phyloP scores from a whole-genome alignment of 2,888 invertebrate species.

The Leptogaster cylindrica region DNA sequence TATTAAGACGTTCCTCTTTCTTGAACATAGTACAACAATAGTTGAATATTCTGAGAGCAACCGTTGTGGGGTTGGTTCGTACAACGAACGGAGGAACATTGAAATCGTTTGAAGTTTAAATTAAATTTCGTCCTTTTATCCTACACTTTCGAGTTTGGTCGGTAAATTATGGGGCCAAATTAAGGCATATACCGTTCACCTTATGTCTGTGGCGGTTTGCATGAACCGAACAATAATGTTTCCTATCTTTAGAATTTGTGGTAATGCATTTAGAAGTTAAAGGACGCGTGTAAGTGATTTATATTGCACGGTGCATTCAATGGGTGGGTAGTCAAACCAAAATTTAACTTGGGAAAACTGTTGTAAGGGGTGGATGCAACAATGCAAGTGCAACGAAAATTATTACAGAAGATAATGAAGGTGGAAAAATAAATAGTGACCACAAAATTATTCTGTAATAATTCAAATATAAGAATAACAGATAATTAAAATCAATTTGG shows the following conservation, averaged over 20 bases:
- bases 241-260: background rate
- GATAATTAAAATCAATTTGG: background rate
- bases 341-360: background rate
- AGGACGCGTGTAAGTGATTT: background rate
- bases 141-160: background rate
- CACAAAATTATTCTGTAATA: background rate
- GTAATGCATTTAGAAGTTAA: background rate
- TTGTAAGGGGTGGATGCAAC: background rate
- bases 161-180: background rate
- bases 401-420: background rate
- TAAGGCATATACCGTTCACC: background rate
- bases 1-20: no score
- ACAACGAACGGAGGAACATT: no score
- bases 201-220: no score
- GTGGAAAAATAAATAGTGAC: background rate
- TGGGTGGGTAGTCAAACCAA: no score
- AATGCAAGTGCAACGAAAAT: background rate
- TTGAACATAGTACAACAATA: no score
- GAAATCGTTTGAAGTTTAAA: constrained; percentile 11
- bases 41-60: no score
- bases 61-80: no score
- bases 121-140: background rate
- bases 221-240: no score
- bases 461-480: background rate
- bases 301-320: background rate